phyloP scores from a whole-genome alignment of 2,797 vertebrate genomes.

The Enteromius unitaeniatus region DNA sequence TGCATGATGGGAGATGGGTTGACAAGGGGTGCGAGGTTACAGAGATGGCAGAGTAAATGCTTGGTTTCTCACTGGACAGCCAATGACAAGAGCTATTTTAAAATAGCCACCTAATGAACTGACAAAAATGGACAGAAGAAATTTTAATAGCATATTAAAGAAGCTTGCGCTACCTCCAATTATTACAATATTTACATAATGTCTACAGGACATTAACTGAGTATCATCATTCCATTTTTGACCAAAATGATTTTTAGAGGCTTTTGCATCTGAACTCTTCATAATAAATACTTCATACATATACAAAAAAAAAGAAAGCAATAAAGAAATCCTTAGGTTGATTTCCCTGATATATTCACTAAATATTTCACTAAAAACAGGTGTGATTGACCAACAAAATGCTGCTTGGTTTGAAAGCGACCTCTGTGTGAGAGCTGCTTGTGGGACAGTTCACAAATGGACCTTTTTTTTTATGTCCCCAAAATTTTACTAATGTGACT shows the following conservation, averaged over 20 bases:
- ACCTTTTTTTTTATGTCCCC: neutral
- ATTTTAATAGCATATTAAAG: neutral
- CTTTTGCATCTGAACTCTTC: too few relatives aligned
- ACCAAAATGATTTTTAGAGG: too few relatives aligned
- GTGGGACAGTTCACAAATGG: neutral
- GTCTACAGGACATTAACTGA: neutral
- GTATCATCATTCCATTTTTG: too few relatives aligned
- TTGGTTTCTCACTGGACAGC: slow-evolving; percentile 48
- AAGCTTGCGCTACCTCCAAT: neutral
- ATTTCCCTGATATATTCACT: neutral
- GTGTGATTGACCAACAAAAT: neutral
- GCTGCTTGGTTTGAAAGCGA: neutral
- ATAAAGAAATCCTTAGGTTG: neutral
- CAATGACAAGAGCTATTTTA: neutral
- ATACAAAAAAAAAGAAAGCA: neutral
- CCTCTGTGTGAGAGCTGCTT: neutral
- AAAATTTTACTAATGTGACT: neutral
- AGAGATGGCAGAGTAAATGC: slow-evolving; percentile 45
- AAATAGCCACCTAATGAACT: neutral
- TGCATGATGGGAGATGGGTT: slow-evolving; percentile 61
- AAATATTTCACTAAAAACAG: neutral
- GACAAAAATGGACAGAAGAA: neutral
- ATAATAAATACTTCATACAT: too few relatives aligned
- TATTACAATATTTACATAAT: neutral
- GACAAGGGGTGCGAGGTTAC: slow-evolving; percentile 58